These are phyloP conservation scores for Chauna torquata DNA, from an alignment of 2,113 vertebrate species.

Conservation along the genomic window DNA sequence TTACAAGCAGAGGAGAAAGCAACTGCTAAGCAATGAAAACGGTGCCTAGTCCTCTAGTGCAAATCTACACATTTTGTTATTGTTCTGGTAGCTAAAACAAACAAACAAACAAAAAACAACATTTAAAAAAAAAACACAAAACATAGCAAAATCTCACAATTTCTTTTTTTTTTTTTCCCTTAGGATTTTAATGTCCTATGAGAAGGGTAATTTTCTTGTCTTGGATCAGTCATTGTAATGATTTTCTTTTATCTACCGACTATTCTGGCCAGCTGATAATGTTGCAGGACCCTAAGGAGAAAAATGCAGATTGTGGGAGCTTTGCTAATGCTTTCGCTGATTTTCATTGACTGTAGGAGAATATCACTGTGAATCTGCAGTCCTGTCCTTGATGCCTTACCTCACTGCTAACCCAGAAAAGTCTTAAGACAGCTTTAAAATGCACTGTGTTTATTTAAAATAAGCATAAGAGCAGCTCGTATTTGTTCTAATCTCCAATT, in stretches of 20 bases:
- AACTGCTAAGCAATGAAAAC: neutral
- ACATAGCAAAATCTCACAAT: no score
- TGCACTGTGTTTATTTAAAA: neutral
- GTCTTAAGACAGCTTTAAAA: neutral
- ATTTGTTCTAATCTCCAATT: neutral
- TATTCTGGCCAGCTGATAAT: neutral
- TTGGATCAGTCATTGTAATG: neutral
- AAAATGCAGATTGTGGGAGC: neutral
- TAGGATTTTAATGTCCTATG: neutral
- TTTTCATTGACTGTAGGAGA: neutral
- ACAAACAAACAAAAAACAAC: neutral
- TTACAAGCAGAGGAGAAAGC: neutral
- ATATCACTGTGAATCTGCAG: neutral
- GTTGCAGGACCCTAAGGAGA: neutral
- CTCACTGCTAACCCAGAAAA: neutral
- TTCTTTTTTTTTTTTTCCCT: rapidly evolving
- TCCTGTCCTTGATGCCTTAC: neutral
- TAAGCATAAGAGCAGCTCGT: neutral
- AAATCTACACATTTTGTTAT: neutral
- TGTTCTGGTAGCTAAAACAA: neutral
- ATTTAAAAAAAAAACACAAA: no score
- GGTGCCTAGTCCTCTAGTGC: neutral
- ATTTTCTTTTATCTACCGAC: neutral
- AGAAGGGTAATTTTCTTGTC: neutral
- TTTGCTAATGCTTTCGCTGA: neutral